These are phyloP conservation scores for Sebastes fasciatus DNA, from an alignment of 2,113 vertebrate species.

Conservation along the genomic window DNA sequence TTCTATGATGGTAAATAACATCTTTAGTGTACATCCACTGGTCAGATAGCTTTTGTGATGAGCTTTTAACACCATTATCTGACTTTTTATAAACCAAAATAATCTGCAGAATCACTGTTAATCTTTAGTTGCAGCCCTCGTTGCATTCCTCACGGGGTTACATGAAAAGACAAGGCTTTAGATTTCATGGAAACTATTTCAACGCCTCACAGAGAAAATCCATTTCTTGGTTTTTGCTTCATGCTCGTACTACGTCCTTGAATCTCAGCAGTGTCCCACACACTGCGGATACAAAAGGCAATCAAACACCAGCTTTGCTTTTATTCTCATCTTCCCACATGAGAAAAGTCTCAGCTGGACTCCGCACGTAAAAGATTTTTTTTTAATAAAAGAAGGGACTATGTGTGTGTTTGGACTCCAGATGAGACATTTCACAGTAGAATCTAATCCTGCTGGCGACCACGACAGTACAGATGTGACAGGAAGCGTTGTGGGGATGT, in stretches of 20 bases:
- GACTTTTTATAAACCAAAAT: too few relatives aligned
- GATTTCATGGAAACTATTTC: background rate
- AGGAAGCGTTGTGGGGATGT: constrained; percentile 9
- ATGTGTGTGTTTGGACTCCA: background rate
- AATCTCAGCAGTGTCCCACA: background rate
- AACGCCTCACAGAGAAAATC: background rate
- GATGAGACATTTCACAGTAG: background rate
- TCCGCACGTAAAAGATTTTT: background rate
- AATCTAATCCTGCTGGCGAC: background rate
- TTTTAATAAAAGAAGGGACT: background rate
- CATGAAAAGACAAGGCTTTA: too few relatives aligned
- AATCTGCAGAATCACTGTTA: too few relatives aligned
- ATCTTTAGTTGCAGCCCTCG: too few relatives aligned
- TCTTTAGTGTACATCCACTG: too few relatives aligned
- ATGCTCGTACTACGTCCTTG: too few relatives aligned
- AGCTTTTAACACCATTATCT: too few relatives aligned
- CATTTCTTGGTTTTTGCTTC: too few relatives aligned
- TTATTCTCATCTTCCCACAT: background rate
- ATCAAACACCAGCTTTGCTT: background rate
- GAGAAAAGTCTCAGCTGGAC: background rate
- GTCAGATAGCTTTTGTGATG: too few relatives aligned
- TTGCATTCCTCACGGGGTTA: too few relatives aligned
- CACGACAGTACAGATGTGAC: background rate
- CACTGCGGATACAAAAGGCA: background rate
- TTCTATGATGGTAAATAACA: too few relatives aligned